A percentile compares a stretch with the other conserved stretches of the same genome.
phyloP scores from a whole-genome alignment of 2,888 invertebrate genomes.

The Dolichopus griseipennis region DNA sequence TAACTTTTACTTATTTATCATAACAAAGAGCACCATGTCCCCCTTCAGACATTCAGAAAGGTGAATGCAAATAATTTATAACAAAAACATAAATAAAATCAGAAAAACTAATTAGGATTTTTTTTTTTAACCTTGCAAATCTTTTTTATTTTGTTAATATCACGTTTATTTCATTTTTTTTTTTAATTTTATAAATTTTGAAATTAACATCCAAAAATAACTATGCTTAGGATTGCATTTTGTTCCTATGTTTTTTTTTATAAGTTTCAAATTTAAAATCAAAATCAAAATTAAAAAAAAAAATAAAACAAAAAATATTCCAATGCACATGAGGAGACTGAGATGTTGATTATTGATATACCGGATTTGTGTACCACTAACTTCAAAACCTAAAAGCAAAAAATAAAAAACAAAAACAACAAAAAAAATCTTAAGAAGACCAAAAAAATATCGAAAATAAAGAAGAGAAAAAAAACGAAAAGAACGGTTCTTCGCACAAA shows the following conservation, averaged over 20 bases:
- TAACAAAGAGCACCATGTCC: too few relatives aligned
- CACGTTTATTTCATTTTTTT: not conserved
- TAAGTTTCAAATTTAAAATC: too few relatives aligned
- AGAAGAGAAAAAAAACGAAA: not conserved
- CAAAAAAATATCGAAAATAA: not conserved
- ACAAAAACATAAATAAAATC: too few relatives aligned
- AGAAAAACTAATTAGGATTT: not conserved
- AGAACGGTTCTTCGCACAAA: not conserved
- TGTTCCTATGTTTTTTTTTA: not conserved
- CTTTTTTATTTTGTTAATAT: not conserved
- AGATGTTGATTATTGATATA: not conserved
- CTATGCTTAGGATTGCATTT: constrained; percentile 1
- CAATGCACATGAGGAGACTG: not conserved
- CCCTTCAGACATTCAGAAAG: too few relatives aligned
- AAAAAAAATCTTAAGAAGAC: not conserved
- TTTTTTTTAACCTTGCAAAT: too few relatives aligned
- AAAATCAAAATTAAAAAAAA: too few relatives aligned
- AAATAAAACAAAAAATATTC: not conserved
- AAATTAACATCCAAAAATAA: not conserved
- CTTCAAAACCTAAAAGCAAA: constrained; percentile 1
- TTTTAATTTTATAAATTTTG: not conserved
- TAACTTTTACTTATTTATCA: too few relatives aligned
- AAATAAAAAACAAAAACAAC: not conserved
- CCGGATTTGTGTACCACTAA: constrained; percentile 6
- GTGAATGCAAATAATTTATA: too few relatives aligned